These are phyloP conservation scores for Tenthredo notha DNA, from an alignment of 2,888 invertebrate genomes.

Conservation along the genomic window DNA sequence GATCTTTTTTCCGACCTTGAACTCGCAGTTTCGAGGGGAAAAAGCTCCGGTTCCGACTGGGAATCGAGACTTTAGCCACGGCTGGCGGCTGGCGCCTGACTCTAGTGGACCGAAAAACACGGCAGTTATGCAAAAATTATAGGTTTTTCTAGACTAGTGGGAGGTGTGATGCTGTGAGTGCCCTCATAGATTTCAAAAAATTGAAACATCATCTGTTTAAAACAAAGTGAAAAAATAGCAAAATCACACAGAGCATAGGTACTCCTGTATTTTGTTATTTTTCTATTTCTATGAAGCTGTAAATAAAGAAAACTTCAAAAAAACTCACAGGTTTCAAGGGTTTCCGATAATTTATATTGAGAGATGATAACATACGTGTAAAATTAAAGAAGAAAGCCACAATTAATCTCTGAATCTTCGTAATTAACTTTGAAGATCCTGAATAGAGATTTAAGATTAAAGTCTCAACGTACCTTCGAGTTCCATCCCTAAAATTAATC, in stretches of 20 bases:
- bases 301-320: background rate
- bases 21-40: conserved; percentile 34
- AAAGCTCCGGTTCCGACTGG: conserved; percentile 26
- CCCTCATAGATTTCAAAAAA: conserved; percentile 18
- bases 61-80: background rate
- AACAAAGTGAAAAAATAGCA: background rate
- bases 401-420: conserved; percentile 6
- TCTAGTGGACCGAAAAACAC: conserved; percentile 34
- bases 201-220: background rate
- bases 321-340: too few relatives aligned
- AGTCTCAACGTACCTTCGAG: background rate
- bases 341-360: background rate
- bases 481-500: background rate
- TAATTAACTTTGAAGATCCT: conserved; percentile 24
- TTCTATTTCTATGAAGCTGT: background rate
- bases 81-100: conserved; percentile 7
- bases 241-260: background rate
- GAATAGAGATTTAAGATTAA: conserved; percentile 12
- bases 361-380: background rate
- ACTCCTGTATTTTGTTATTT: background rate
- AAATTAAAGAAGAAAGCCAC: background rate
- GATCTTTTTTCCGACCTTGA: conserved; percentile 31
- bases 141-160: background rate
- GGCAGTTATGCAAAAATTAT: conserved; percentile 28
- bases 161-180: conserved; percentile 10